Evolutionary conservation across 2,113 vertebrate species (phyloP), one percentile per base, ranked within the genome.

Genomic region (Brienomyrus longianalis): DNA sequence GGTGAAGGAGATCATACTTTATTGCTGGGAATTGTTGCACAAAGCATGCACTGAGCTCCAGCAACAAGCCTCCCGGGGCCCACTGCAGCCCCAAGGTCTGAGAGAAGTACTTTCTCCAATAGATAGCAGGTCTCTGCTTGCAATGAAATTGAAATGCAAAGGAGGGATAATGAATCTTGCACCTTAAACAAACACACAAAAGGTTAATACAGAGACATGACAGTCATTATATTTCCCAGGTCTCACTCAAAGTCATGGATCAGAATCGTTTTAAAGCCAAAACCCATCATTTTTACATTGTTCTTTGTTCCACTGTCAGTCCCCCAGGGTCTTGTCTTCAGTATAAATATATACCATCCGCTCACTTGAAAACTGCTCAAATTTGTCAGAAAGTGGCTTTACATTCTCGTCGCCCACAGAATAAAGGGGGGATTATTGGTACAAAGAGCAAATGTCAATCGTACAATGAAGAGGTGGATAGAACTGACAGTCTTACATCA

Each of bases 131-230:
- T 27, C 13, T 50, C 85, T 35, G 10, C n/a, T 35, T n/a, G 51
- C 85, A 54, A 86, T n/a, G 83, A 51, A n/a, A 50, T 51, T 48
- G 83, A 54, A 54, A 87, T 87, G 51, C 5, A 5, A 35, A 35
- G 31, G 50, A 54, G 15, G 51, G 51, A 87, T 87, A 54, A 39
- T 54, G 27, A 48, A 48, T 54, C 27, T 54, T 31, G 11, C 51
- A 87, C 85, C 51, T 87, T 87, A 87, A 56, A 54, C 85, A 87
- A 86, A 86, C 84, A 86, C 15, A 87, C 45, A 19, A 35, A 54
- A 54, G 85, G 51, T 54, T 51, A 87, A 54, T 54, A 54, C 51
- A 54, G 27, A 35, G 27, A 35, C 51, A 8, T 35, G 27, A 35
- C 27, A 19, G 50, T 35, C 31, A 54, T 54, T 54, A 56, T 54